Percentiles rank a stretch among this genome's conserved stretches.
Evolutionary conservation across 2,888 invertebrate genomes (phyloP).

Genomic region (Heliconius charithonia): DNA sequence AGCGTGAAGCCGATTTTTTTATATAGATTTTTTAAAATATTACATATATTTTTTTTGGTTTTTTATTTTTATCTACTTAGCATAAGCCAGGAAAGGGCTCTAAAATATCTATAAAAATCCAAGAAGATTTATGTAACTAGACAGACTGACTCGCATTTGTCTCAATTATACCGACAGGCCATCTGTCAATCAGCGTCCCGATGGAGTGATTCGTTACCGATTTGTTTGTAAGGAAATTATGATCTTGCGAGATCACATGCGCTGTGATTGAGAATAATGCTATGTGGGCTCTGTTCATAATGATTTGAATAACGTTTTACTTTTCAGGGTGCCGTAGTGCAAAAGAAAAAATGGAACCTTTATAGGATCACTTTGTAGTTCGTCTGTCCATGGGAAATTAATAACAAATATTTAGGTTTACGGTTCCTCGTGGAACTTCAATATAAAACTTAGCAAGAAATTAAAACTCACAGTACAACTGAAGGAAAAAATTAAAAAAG

Average conservation of each 20-base stretch:
- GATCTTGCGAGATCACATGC: constrained; percentile 30
- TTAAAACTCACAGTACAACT: no score
- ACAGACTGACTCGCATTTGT: constrained; percentile 73
- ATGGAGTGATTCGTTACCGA: constrained; percentile 76
- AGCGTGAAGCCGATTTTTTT: no score
- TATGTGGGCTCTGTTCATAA: not conserved
- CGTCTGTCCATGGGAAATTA: no score
- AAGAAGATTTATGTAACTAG: constrained; percentile 66
- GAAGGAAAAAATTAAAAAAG: no score
- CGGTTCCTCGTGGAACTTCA: no score
- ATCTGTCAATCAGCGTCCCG: constrained; percentile 81
- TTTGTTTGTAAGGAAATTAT: constrained; percentile 50
- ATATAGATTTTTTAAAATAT: no score
- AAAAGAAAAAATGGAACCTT: not conserved
- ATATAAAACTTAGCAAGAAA: no score
- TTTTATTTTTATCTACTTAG: not conserved
- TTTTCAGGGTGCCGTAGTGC: not conserved
- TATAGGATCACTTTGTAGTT: no score
- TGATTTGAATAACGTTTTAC: no score
- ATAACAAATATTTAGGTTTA: no score
- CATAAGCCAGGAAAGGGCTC: constrained; percentile 32
- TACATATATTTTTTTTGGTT: no score
- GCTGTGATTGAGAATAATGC: not conserved
- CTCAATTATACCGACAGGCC: constrained; percentile 80
- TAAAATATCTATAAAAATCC: constrained; percentile 60